A percentile compares a stretch with the other conserved stretches of the same genome.
These are phyloP conservation scores for Corythoichthys haematopterus DNA, from an alignment of 2,113 vertebrate species.

Conservation along the genomic window DNA sequence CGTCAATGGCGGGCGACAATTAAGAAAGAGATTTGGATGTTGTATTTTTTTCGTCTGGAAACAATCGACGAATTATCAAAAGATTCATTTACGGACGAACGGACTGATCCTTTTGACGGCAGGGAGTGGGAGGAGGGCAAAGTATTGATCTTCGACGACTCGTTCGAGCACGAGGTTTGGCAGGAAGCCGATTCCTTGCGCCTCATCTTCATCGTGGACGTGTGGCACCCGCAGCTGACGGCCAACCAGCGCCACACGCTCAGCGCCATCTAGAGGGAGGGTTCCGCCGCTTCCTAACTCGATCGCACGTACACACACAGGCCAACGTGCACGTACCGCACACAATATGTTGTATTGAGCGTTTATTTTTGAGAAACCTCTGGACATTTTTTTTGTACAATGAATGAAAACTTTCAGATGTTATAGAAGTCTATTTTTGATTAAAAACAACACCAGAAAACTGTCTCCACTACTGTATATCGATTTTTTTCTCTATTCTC, in stretches of 20 bases:
- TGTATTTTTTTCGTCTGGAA: too few relatives aligned
- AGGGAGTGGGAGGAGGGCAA: slow-evolving; percentile 63
- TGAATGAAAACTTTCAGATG: slow-evolving; percentile 11
- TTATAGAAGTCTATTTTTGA: slow-evolving; percentile 48
- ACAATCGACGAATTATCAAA: too few relatives aligned
- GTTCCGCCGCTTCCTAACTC: slow-evolving; percentile 8
- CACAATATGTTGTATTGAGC: neutral
- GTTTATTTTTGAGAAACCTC: slow-evolving; percentile 3
- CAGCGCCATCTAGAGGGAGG: slow-evolving; percentile 44
- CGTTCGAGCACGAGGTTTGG: slow-evolving; percentile 68
- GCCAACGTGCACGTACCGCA: neutral
- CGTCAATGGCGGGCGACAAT: too few relatives aligned
- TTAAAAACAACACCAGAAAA: slow-evolving; percentile 38
- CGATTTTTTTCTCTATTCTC: too few relatives aligned
- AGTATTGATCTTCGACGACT: slow-evolving; percentile 66
- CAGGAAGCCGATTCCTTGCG: slow-evolving; percentile 54
- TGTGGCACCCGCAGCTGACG: slow-evolving; percentile 64
- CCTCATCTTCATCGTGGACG: slow-evolving; percentile 67
- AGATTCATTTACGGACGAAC: too few relatives aligned
- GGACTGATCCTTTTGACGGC: too few relatives aligned
- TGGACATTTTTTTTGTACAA: slow-evolving; percentile 38
- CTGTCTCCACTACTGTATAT: too few relatives aligned
- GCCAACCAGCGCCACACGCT: slow-evolving; percentile 52
- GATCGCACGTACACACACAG: neutral
- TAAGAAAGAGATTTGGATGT: too few relatives aligned